A percentile compares a stretch with the other conserved stretches of the same genome.
Evolutionary conservation across 53 echinoderm and acorn worm genomes (phyloP).

Genomic region (Apostichopus leukothele): DNA sequence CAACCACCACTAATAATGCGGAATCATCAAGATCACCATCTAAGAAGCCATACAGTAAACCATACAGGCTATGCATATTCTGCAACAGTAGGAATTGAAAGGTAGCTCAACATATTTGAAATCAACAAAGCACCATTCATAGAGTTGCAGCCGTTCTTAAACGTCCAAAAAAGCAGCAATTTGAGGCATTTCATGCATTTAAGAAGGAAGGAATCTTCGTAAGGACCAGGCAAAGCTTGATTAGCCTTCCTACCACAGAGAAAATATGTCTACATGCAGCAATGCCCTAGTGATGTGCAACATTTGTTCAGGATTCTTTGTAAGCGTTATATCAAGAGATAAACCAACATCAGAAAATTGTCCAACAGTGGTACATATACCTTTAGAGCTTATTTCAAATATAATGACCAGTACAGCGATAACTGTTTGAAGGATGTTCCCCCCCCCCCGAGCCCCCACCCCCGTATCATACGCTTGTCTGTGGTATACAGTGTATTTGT

Average conservation of each 20-base stretch:
- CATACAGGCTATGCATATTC: constrained; percentile 32
- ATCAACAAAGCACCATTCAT: neutral
- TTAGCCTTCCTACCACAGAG: neutral
- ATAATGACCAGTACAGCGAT: neutral
- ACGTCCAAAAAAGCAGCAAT: neutral
- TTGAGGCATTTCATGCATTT: neutral
- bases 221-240: neutral
- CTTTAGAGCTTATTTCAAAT: neutral
- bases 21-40: neutral
- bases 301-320: neutral
- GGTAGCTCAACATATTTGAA: constrained; percentile 25
- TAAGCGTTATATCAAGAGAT: constrained; percentile 9
- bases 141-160: neutral
- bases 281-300: neutral
- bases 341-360: constrained; percentile 8
- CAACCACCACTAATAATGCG: neutral
- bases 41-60: constrained; percentile 7
- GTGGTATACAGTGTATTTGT: too few relatives aligned
- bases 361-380: neutral
- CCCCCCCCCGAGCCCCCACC: too few relatives aligned
- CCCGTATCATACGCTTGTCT: too few relatives aligned
- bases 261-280: neutral
- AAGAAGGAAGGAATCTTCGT: constrained; percentile 22
- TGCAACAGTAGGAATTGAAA: constrained; percentile 24
- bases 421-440: neutral